These are phyloP conservation scores for Myopa testacea DNA, from an alignment of 2,888 invertebrate genomes.

Conservation along the genomic window DNA sequence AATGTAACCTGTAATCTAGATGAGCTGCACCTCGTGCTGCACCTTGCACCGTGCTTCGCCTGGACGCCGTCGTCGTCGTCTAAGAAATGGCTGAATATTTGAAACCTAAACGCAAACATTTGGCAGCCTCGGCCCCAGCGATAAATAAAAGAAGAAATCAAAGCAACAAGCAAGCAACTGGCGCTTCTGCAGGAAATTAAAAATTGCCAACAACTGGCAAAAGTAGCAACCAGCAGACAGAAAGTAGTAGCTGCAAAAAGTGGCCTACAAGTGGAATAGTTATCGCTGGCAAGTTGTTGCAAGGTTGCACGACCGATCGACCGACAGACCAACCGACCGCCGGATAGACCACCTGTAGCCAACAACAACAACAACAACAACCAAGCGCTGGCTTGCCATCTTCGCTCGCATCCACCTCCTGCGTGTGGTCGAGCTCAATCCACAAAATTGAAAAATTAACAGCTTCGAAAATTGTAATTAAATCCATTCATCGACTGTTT, in stretches of 20 bases:
- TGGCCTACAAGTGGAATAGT: slow-evolving; percentile 1
- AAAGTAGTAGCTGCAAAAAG: not conserved
- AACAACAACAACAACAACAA: not conserved
- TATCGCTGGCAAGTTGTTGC: slow-evolving; percentile 2
- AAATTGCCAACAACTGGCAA: slow-evolving; percentile 5
- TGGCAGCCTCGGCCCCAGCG: not conserved
- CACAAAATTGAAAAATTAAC: slow-evolving; percentile 37
- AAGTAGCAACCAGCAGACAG: slow-evolving; percentile 6
- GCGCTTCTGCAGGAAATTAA: slow-evolving; percentile 27
- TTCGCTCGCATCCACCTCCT: slow-evolving; percentile 5
- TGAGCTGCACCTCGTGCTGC: slow-evolving; percentile 17
- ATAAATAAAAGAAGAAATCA: not conserved
- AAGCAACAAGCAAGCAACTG: slow-evolving; percentile 6
- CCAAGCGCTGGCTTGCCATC: not conserved
- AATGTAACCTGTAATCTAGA: slow-evolving; percentile 31
- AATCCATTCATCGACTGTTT: slow-evolving; percentile 38
- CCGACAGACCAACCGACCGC: not conserved
- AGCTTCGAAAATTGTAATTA: slow-evolving; percentile 40
- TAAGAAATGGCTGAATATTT: slow-evolving; percentile 17
- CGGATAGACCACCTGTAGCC: slow-evolving; percentile 31
- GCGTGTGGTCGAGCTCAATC: slow-evolving; percentile 26
- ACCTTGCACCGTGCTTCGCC: slow-evolving; percentile 17
- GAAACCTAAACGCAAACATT: slow-evolving; percentile 31
- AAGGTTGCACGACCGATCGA: slow-evolving; percentile 19
- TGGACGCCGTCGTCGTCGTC: not conserved